Evolutionary conservation across 2,797 vertebrate genomes (phyloP), one percentile per base, ranked within the genome.

Genomic region (Bovichtus diacanthus): DNA sequence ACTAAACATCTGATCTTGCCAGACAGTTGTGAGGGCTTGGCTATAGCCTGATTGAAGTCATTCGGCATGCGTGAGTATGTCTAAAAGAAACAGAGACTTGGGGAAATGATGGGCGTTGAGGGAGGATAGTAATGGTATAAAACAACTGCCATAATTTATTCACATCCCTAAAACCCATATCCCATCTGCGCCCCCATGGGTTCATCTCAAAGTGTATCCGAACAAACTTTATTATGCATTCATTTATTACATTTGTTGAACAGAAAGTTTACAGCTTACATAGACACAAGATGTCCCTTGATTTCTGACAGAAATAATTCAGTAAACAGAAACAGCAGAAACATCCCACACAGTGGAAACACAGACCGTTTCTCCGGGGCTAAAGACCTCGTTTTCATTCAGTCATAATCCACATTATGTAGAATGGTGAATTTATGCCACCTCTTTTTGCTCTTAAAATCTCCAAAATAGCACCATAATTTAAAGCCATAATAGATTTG

Each of bases 81-180:
- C 62, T 76, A 34, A 76, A 80, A 75, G 55, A 74, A 59, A 68
- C 23, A 56, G 43, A 78, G 56, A 76, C 55, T 69, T 19, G 47
- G 43, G 71, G 46, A 88, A 87, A 78, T 70, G 53, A 87, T 68
- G 71, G 58, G 47, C 75, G 76, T 76, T 86, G 65, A 76, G 80
- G 80, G 64, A 86, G 81, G 64, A 85, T 78, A 77, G 83, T 76
- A 85, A 84, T 86, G 83, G 71, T 82, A 77, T 87, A 88, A 92
- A 93, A 89, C 82, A 92, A 87, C 83, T 62, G 68, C 77, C 85
- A 81, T 93, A 81, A 89, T 91, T 94, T 90, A 94, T 94, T 93
- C 88, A 91, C 88, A 80, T 75, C 41, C 70, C 74, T 87, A 88
- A 92, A 92, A 88, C 83, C 85, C 88, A 86, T 87, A 88, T 88